Conservation (phyloP, 1,140 invertebrate genomes). For the Ips nitidus region DNA sequence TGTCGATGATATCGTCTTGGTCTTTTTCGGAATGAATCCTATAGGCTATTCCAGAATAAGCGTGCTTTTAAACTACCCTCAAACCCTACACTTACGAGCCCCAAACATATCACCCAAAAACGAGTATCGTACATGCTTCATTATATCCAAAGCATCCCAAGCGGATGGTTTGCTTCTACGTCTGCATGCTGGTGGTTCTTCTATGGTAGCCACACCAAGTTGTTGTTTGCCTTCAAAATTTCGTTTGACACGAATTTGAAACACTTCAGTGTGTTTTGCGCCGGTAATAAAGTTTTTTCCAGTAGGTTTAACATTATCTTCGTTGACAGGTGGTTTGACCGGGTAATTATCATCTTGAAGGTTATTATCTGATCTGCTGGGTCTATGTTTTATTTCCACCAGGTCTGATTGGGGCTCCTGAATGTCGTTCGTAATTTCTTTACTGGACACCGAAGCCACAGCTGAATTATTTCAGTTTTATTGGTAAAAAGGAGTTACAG, state of each 20-base stretch:
- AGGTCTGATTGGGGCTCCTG: constrained; percentile 9
- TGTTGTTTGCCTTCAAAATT: constrained; percentile 8
- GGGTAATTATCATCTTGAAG: background rate
- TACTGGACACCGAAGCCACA: constrained; percentile 25
- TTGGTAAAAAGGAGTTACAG: background rate
- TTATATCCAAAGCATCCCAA: constrained; percentile 41
- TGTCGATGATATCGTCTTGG: constrained; percentile 26
- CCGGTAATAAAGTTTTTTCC: constrained; percentile 32
- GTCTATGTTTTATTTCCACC: background rate
- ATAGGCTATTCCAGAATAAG: constrained; percentile 15
- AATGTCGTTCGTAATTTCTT: constrained; percentile 28
- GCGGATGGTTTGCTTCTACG: background rate
- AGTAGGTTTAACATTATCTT: background rate
- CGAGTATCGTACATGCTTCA: constrained; percentile 39
- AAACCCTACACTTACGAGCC: too few species aligned
- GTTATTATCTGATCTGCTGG: background rate
- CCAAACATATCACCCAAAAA: constrained; percentile 40
- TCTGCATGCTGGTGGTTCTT: background rate
- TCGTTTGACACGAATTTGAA: constrained; percentile 40
- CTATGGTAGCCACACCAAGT: background rate
- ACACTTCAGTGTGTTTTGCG: constrained; percentile 41
- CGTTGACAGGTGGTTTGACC: background rate
- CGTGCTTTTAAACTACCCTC: background rate
- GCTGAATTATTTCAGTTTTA: constrained; percentile 15
- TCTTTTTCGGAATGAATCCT: background rate